Base-by-base conservation (phyloP, 1,140 invertebrate genomes). In the Neotoxoptera formosana region DNA sequence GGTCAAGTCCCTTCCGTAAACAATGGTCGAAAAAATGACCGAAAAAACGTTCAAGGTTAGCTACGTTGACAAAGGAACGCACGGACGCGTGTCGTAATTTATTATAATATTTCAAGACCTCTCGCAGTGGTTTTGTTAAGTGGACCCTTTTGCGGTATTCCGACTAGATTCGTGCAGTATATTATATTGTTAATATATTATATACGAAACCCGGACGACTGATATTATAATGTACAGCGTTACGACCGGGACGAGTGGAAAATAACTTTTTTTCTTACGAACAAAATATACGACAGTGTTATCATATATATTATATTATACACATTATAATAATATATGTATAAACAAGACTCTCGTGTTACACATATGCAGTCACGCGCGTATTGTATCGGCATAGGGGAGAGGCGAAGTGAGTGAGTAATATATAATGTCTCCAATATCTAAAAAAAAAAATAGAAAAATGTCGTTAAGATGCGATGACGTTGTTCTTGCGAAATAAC, bases 1-100 rank as follows among this genome's bases (percentile, higher is more conserved):
- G 90, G 90, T 83, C 45, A 36, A 14, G 90, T 91, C 90, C 76
- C 67, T 91, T 91, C 90, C 90, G 90, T 30, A 91, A 91, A 91
- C 90, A 91, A 91, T 91, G 7, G 67, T 83, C 7, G 34, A 83
- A 83, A 83, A 91, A 91, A 34, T n/a, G n/a, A 91, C 45, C 17
- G 34, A 91, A 88, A 56, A 89, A 89, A 51, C 8, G 30, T 48
- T 91, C 90, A 91, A 91, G 90, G 90, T 51, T 83, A 81, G n/a
- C 2, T 30, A 25, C 11, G 17, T 36, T 7, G 56, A 81, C 90
- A 91, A 91, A 76, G 45, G 45, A 48, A 34, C 90, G 25, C 89
- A 67, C 36, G 41, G 67, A 81, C 36, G n/a, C 30, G 1, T 45
- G 51, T 51, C 0, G 81, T 91, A 91, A 91, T 91, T 47, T 83